phyloP scores from a whole-genome alignment of 2,797 vertebrate species.

The Sebastes trivittatus region DNA sequence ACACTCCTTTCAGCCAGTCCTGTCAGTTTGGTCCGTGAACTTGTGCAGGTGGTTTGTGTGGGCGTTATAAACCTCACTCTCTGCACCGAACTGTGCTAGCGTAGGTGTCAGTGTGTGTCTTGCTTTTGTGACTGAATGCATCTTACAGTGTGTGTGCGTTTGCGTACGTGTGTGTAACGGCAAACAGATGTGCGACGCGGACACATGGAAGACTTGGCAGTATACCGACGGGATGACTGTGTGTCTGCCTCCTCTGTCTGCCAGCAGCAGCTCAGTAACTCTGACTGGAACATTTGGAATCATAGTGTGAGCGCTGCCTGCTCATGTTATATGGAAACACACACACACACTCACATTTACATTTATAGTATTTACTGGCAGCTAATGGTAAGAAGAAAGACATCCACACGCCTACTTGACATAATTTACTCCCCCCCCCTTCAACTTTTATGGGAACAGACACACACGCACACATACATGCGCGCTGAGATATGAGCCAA shows the following conservation, averaged over 20 bases:
- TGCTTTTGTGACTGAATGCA: background rate
- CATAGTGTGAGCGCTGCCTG: conserved; percentile 21
- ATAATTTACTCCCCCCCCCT: conserved; percentile 37
- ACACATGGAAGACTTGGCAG: conserved; percentile 57
- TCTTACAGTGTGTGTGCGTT: background rate
- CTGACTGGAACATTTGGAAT: conserved; percentile 66
- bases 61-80: background rate
- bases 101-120: conserved; percentile 26
- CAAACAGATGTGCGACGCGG: conserved; percentile 59
- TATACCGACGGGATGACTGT: conserved; percentile 56
- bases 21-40: background rate
- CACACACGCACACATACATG: conserved; percentile 9
- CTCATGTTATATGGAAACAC: conserved; percentile 56
- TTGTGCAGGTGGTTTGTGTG: background rate
- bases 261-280: conserved; percentile 51
- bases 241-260: conserved; percentile 65
- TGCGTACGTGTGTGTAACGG: conserved; percentile 33
- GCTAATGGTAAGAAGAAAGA: conserved; percentile 38
- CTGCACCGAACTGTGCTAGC: background rate
- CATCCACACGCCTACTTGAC: conserved; percentile 23
- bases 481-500: conserved; percentile 41
- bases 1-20: background rate
- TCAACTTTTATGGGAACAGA: conserved; percentile 56
- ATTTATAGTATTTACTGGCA: conserved; percentile 53
- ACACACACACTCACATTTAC: conserved; percentile 34